These are phyloP conservation scores for Amiota minor DNA, from an alignment of 2,888 invertebrate species.

Conservation along the genomic window DNA sequence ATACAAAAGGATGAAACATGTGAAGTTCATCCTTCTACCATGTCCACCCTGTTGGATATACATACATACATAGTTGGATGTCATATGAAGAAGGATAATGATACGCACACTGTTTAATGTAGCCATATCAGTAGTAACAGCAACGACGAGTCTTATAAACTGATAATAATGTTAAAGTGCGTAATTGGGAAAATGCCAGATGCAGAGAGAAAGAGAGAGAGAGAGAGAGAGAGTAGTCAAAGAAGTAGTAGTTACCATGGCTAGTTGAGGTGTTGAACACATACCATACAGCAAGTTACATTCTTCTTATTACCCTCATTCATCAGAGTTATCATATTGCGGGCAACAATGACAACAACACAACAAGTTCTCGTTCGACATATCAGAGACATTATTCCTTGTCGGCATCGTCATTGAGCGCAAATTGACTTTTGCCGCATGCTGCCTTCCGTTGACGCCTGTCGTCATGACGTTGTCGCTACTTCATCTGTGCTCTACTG, in stretches of 20 bases:
- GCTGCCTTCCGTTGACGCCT: constrained; percentile 16
- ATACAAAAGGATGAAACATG: constrained; percentile 44
- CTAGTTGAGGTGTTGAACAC: constrained; percentile 48
- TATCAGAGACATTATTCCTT: constrained; percentile 32
- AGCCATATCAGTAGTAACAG: constrained; percentile 20
- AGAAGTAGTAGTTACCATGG: too few species aligned
- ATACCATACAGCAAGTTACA: background rate
- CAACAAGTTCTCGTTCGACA: constrained; percentile 21
- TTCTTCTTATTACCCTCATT: background rate
- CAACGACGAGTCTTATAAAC: too few species aligned
- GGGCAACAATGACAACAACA: constrained; percentile 33
- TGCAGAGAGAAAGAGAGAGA: constrained; percentile 43
- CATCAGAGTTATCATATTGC: constrained; percentile 53
- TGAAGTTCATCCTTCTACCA: background rate
- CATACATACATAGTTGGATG: constrained; percentile 35
- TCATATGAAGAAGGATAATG: constrained; percentile 15
- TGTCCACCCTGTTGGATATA: too few species aligned
- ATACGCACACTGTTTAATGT: background rate
- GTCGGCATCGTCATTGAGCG: constrained; percentile 37
- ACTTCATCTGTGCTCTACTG: background rate
- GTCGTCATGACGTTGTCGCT: background rate
- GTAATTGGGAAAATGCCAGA: too few species aligned
- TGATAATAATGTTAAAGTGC: too few species aligned
- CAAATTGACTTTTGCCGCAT: constrained; percentile 64
- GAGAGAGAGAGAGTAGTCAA: too few species aligned